These are phyloP conservation scores for Perca fluviatilis DNA, from an alignment of 2,113 vertebrate genomes.

Conservation along the genomic window DNA sequence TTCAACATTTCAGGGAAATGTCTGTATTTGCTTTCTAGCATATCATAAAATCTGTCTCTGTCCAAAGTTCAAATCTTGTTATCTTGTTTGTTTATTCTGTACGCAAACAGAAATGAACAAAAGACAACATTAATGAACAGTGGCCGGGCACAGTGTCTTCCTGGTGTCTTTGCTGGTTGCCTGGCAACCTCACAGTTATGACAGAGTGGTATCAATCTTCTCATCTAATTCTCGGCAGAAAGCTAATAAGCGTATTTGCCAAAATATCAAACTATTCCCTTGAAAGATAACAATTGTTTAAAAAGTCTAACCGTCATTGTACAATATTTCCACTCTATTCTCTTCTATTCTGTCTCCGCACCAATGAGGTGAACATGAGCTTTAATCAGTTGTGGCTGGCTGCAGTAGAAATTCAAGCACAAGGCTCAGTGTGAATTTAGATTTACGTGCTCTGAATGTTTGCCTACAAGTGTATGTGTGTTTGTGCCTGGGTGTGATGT, in stretches of 20 bases:
- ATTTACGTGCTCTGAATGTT: conserved; percentile 70
- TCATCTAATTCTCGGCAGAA: conserved; percentile 7
- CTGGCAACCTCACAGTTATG: conserved; percentile 43
- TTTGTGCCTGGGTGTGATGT: conserved; percentile 25
- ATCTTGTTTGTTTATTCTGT: not conserved
- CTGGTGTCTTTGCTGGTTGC: conserved; percentile 36
- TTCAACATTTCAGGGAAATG: not conserved
- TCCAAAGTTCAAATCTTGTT: not conserved
- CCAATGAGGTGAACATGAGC: conserved; percentile 43
- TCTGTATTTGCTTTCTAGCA: not conserved
- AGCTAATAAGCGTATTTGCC: not conserved
- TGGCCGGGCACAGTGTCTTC: not conserved
- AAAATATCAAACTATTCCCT: conserved; percentile 21
- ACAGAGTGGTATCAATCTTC: conserved; percentile 19
- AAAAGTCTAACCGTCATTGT: conserved; percentile 4
- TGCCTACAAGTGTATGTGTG: conserved; percentile 42
- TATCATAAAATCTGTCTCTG: no score
- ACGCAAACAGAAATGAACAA: not conserved
- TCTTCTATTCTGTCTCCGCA: conserved; percentile 47
- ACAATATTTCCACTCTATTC: not conserved
- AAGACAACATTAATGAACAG: conserved; percentile 5
- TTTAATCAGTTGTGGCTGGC: conserved; percentile 63
- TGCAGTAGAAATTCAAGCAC: conserved; percentile 71
- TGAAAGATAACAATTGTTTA: not conserved
- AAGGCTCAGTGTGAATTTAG: conserved; percentile 61